A percentile compares a stretch with the other conserved stretches of the same genome.
Evolutionary conservation across 2,113 vertebrate species (phyloP).

Genomic region (Brachypteracias leptosomus): DNA sequence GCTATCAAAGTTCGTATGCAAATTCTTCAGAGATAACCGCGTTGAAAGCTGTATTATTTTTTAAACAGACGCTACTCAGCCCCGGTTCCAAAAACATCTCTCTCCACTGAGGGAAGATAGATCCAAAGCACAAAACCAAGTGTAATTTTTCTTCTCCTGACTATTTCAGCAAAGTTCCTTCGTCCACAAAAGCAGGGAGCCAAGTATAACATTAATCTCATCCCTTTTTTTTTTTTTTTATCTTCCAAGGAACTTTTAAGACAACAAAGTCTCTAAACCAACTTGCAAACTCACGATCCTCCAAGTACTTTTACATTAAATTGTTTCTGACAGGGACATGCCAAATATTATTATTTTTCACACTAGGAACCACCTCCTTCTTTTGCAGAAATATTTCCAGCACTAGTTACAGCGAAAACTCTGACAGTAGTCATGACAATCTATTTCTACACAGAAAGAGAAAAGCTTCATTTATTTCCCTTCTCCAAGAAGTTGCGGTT

Average conservation of each 20-base stretch:
- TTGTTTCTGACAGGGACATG: conserved; percentile 50
- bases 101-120: conserved; percentile 8
- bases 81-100: conserved; percentile 41
- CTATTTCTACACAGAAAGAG: conserved; percentile 27
- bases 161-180: conserved; percentile 21
- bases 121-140: conserved; percentile 44
- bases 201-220: conserved; percentile 23
- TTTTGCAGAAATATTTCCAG: conserved; percentile 10
- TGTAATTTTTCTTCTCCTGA: conserved; percentile 4
- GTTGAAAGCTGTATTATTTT: conserved; percentile 67
- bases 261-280: neutral
- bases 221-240: neutral
- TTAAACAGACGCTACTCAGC: conserved; percentile 34
- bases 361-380: neutral
- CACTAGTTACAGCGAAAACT: conserved; percentile 26
- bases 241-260: conserved; percentile 40
- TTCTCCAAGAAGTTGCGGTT: neutral
- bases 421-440: conserved; percentile 44
- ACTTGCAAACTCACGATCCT: neutral
- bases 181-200: neutral
- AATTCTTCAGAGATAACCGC: conserved; percentile 65
- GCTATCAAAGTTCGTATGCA: conserved; percentile 72
- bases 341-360: conserved; percentile 68
- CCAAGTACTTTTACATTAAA: neutral
- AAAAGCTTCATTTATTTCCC: conserved; percentile 30